Conservation (phyloP, 2,797 vertebrate genomes). For the Acanthiza pusilla region DNA sequence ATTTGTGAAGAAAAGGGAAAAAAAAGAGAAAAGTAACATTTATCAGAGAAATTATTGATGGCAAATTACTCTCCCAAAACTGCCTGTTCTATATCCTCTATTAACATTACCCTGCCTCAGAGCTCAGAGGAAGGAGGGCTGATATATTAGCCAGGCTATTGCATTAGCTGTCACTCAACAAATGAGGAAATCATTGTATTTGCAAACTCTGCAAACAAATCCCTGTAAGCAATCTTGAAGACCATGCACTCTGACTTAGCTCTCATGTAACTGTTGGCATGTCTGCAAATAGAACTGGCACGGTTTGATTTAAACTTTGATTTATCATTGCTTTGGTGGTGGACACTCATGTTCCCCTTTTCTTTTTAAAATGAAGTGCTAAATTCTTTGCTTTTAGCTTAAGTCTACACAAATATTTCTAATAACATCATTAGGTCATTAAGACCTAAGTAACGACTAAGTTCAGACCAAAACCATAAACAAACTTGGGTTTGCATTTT, state of each 20-base stretch:
- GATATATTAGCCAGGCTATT: not conserved
- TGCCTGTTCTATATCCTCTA: not conserved
- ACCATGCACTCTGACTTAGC: not conserved
- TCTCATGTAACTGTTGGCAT: not conserved
- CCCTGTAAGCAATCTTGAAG: not conserved
- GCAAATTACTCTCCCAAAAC: not conserved
- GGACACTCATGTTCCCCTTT: not conserved
- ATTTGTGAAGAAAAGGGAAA: not conserved
- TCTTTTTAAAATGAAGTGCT: not conserved
- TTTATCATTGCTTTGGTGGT: not conserved
- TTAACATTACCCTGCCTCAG: not conserved
- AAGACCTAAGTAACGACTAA: not conserved
- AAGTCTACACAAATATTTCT: not conserved
- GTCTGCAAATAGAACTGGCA: not conserved
- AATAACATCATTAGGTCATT: not conserved
- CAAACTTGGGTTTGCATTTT: not conserved
- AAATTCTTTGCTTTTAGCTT: not conserved
- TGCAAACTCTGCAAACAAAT: slow-evolving; percentile 20
- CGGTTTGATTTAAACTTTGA: not conserved
- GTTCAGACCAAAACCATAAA: not conserved
- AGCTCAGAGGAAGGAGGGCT: not conserved
- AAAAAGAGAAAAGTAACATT: not conserved
- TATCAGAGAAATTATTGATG: not conserved
- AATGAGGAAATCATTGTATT: slow-evolving; percentile 1
- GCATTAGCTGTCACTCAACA: slow-evolving; percentile 5